Evolutionary conservation across 2,797 vertebrate species (phyloP).

Genomic region (Manis javanica): DNA sequence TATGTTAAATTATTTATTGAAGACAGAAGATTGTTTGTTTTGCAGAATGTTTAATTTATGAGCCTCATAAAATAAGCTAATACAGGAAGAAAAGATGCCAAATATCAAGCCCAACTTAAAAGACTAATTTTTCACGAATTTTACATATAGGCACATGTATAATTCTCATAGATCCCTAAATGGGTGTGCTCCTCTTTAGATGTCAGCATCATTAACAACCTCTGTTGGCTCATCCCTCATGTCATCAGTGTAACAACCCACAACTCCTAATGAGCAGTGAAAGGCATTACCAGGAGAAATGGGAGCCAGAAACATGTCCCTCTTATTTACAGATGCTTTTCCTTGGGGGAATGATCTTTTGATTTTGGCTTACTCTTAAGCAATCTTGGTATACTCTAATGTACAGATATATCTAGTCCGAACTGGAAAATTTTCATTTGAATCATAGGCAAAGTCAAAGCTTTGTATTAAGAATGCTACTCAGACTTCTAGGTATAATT

Average conservation of each 20-base stretch:
- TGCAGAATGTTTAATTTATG: conserved; percentile 13
- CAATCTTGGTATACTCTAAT: not conserved
- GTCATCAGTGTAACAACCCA: not conserved
- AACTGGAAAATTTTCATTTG: not conserved
- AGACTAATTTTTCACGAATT: conserved; percentile 21
- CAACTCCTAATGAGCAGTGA: not conserved
- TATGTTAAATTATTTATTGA: not conserved
- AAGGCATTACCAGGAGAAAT: not conserved
- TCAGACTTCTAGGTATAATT: not conserved
- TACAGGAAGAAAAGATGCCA: not conserved
- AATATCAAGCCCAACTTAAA: not conserved
- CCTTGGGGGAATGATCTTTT: not conserved
- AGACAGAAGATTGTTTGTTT: not conserved
- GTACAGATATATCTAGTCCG: not conserved
- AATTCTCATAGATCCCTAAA: not conserved
- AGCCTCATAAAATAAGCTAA: not conserved
- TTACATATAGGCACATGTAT: not conserved
- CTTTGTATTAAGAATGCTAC: not conserved
- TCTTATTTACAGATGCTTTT: not conserved
- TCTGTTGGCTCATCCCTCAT: not conserved
- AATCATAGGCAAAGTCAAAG: not conserved
- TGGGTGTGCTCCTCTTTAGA: not conserved
- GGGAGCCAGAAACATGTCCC: not conserved
- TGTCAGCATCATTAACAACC: not conserved
- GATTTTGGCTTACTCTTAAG: not conserved